These are phyloP conservation scores for Phragmatobia fuliginosa DNA, from an alignment of 2,888 invertebrate species.

Conservation along the genomic window DNA sequence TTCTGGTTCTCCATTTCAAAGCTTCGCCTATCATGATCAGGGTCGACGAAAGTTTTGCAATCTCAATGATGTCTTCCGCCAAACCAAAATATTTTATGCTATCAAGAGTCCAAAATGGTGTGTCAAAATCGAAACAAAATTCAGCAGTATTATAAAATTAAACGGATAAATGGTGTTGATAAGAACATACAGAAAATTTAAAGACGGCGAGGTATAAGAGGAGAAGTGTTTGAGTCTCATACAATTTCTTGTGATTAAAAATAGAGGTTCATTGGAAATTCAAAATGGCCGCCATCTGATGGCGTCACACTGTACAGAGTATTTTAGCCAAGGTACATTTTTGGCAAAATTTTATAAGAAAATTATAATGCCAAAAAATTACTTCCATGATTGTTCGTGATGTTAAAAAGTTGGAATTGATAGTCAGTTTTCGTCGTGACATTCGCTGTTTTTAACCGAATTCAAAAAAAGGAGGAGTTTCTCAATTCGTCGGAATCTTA, in stretches of 20 bases:
- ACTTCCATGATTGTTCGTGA: constrained; percentile 45
- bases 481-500: no score
- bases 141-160: constrained; percentile 25
- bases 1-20: not conserved
- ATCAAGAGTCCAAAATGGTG: constrained; percentile 49
- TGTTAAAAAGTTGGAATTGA: constrained; percentile 16
- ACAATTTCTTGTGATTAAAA: constrained; percentile 5
- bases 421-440: not conserved
- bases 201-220: not conserved
- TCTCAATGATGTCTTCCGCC: constrained; percentile 10
- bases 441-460: not conserved
- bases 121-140: constrained; percentile 36
- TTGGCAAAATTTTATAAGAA: constrained; percentile 1
- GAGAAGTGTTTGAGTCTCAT: not conserved
- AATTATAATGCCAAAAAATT: constrained; percentile 45
- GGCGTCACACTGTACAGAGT: not conserved
- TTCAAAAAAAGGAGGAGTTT: no score
- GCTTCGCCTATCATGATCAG: constrained; percentile 13
- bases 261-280: constrained; percentile 6
- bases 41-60: not conserved
- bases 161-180: constrained; percentile 3
- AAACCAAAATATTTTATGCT: constrained; percentile 10
- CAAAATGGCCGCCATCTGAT: no score
- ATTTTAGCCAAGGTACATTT: not conserved
- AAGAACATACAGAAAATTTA: not conserved